phyloP scores from a whole-genome alignment of 2,113 vertebrate genomes.

The Anoplopoma fimbria region DNA sequence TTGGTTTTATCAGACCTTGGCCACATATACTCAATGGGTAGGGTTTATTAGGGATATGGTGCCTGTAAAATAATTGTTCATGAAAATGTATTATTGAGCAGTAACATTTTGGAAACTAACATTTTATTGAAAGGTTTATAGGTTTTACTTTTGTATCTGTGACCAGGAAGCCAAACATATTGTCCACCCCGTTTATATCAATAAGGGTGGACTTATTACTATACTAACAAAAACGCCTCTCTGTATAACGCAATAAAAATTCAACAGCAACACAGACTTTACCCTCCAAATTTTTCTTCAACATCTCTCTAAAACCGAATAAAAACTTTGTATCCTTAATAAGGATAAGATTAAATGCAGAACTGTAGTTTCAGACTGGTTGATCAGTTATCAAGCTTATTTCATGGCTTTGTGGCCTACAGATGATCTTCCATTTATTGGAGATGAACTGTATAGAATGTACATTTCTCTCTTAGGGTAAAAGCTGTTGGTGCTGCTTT shows the following conservation, averaged over 20 bases:
- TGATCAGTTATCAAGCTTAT: conserved; percentile 23
- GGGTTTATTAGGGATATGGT: background rate
- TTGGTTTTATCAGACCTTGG: background rate
- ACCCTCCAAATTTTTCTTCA: background rate
- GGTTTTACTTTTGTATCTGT: background rate
- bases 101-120: background rate
- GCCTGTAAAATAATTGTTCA: too few species aligned
- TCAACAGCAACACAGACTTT: background rate
- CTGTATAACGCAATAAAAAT: background rate
- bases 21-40: background rate
- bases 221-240: background rate
- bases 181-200: background rate
- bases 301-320: background rate
- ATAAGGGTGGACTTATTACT: too few species aligned
- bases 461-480: background rate
- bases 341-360: background rate
- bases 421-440: background rate
- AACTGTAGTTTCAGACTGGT: background rate
- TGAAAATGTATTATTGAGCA: background rate
- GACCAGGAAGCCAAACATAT: background rate
- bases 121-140: background rate
- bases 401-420: background rate
- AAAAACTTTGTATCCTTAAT: background rate
- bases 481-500: background rate
- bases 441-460: background rate